These are phyloP conservation scores for Halcyon senegalensis DNA, from an alignment of 2,113 vertebrate genomes.

Conservation along the genomic window DNA sequence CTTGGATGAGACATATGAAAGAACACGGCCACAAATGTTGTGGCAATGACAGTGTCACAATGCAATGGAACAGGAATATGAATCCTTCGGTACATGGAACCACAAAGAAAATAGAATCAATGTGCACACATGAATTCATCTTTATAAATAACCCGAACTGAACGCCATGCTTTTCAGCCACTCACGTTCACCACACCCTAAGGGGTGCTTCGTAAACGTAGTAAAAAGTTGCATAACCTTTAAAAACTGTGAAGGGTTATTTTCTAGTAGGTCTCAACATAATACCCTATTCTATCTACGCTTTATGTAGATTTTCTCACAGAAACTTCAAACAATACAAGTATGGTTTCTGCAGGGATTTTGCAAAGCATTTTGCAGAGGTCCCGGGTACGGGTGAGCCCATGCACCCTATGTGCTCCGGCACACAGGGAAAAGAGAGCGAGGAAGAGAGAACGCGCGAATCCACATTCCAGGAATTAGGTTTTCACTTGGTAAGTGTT, in stretches of 20 bases:
- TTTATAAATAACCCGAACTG: neutral
- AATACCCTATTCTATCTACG: accelerated
- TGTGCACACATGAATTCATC: accelerated
- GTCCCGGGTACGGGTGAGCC: neutral
- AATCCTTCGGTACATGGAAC: accelerated
- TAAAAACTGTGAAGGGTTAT: neutral
- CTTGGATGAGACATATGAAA: neutral
- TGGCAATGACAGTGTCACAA: neutral
- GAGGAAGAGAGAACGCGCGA: accelerated
- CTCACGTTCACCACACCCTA: too few relatives aligned
- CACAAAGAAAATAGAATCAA: accelerated
- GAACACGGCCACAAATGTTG: accelerated
- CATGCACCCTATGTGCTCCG: accelerated
- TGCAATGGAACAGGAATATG: neutral
- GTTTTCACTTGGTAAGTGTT: accelerated
- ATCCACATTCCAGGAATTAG: accelerated
- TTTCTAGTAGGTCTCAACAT: neutral
- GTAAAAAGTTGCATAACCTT: neutral
- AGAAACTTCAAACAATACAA: neutral
- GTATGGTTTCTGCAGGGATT: accelerated
- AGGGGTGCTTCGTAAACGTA: neutral
- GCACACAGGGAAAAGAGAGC: accelerated
- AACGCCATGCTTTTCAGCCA: neutral
- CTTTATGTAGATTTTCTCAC: neutral
- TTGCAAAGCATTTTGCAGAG: neutral